Base-by-base conservation (phyloP, 2,888 invertebrate genomes). In the Platycheirus albimanus region DNA sequence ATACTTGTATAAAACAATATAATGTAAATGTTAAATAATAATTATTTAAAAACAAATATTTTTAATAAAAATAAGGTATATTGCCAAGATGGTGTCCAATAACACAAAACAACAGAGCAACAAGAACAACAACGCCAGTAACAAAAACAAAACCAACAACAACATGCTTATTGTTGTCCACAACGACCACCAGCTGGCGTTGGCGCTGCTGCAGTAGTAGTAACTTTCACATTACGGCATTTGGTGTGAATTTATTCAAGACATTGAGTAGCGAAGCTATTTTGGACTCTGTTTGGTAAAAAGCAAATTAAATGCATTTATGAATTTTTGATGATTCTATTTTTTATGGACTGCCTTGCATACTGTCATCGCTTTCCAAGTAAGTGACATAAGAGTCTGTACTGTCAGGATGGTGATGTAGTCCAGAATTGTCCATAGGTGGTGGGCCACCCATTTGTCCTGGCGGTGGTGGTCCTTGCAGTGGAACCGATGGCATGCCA, bases 361-460 rank as follows among this genome's bases (percentile, higher is more conserved):
- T 92, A 89, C 94, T 94, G 89, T 95, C 95, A 92, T 97, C 97
- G 91, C 96, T 97, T 91, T 97, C 97, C 87, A 97, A 94, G 92
- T 97, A 97, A 79, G 97, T 97, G 85, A 97, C 97, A 92, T 97
- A 97, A 90, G 96, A 97, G 92, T 97, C 91, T 69, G 95, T 95
- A 88, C 95, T 95, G 91, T 95, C 95, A 17, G 95, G 95, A 91
- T 96, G 96, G 86, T 94, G 93, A 88, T 94, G 93, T 33, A 90
- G 89, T 70, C 90, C 89, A 71, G 90, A 88, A 30, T 74, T 78
- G 88, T 94, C 94, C 76, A 92, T 90, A 24, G 89, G 89, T 17
- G 91, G 91, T 72, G 92, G 91, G 0, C 93, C 93, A 28, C 93
- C 93, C 85, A 93, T 93, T 71, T 89, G 89, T 1, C 88, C 88